Conservation (phyloP, 2,888 invertebrate species). For the Oxytorus armatus region DNA sequence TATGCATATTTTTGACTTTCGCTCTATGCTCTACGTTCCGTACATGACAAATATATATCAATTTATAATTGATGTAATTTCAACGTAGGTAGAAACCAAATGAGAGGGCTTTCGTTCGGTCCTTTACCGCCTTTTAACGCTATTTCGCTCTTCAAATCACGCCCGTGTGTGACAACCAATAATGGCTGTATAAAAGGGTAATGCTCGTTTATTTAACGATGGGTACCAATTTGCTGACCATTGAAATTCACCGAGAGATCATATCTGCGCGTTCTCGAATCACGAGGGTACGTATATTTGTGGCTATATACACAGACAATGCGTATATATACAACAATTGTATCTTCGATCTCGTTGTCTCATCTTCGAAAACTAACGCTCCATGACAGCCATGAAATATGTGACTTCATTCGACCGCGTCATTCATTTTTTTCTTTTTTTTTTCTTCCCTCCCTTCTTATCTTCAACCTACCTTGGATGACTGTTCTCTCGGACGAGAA, state of each 20-base stretch:
- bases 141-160: neutral
- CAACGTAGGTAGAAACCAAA: no score
- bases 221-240: slow-evolving; percentile 24
- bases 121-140: neutral
- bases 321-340: slow-evolving; percentile 47
- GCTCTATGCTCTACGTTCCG: no score
- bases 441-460: slow-evolving; percentile 20
- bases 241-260: slow-evolving; percentile 32
- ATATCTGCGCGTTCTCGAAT: slow-evolving; percentile 29
- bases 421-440: slow-evolving; percentile 46
- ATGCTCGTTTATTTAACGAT: slow-evolving; percentile 34
- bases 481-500: slow-evolving; percentile 12
- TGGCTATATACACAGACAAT: slow-evolving; percentile 3
- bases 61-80: no score
- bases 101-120: no score
- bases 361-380: slow-evolving; percentile 43
- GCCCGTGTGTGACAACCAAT: neutral
- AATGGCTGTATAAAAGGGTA: neutral
- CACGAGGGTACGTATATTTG: slow-evolving; percentile 10
- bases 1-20: no score
- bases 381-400: slow-evolving; percentile 54
- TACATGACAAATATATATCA: no score
- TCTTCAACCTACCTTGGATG: slow-evolving; percentile 1
- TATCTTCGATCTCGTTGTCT: slow-evolving; percentile 64
- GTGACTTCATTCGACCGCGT: slow-evolving; percentile 58